Evolutionary conservation across 2,797 vertebrate genomes (phyloP), one percentile per base, ranked within the genome.

Genomic region (Chelmon rostratus): DNA sequence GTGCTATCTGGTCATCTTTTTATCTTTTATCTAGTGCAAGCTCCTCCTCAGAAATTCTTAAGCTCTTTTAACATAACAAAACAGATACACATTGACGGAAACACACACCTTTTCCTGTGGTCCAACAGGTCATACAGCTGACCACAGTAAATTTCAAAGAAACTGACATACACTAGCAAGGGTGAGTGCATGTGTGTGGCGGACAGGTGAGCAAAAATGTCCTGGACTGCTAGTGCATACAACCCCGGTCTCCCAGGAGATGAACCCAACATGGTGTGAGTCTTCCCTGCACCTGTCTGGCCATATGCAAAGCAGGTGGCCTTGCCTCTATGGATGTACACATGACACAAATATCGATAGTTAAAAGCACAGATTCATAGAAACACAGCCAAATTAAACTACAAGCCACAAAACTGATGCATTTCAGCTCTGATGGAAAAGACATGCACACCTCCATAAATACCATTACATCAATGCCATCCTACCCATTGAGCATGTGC

Each of bases 81-180:
- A 97, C 96, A 58, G n/a, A n/a, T 31, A 42, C 10, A 11, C 4
- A 16, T 12, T n/a, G 6, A 66, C 21, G 31, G 8, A 63, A 21
- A 68, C 16, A 76, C 83, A 73, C 21, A 98, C 97, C 96, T 97
- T 93, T 97, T 97, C 76, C 96, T 96, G 91, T 94, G 92, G 81
- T 97, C 96, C 64, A 98, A 91, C 80, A 98, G 92, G 91, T 98
- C 97, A 79, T 97, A 98, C 66, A 98, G 96, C 79, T 97, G 97
- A 76, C 97, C 97, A 37, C 97, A 97, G 94, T 98, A 98, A 86
- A 98, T 98, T 92, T 98, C 97, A 86, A 97, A 98, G 90, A 98
- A 98, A 82, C 97, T 98, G 92, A 98, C 96, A 81, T 94, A 95
- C 75, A 98, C 96, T 59, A 84, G 83, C 52, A 93, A 88, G 8